Base-by-base conservation (phyloP, 1,140 invertebrate genomes). In the Telenomus remus region DNA sequence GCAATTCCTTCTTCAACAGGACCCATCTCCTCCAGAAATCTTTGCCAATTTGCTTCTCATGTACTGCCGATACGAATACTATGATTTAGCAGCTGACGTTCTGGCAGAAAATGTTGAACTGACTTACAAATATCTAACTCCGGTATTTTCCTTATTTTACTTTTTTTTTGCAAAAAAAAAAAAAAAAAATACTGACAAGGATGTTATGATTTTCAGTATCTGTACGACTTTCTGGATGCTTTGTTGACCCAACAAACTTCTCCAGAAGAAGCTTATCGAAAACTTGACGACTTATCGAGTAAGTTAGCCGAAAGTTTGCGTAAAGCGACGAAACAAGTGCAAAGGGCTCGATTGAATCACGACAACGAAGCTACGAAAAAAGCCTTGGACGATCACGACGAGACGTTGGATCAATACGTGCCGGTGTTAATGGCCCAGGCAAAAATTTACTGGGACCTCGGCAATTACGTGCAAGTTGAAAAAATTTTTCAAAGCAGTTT, bases 341-440 rank as follows among this genome's bases (percentile, higher is more conserved):
- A 98, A 89, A 97, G 98, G 86, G 93, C 96, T 55, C 90, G 96
- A 60, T 91, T 93, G 63, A 94, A 95, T 81, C 93, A 95, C 54
- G 95, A 98, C 82, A 96, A 97, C 78, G 94, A 95, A 76, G 91
- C 94, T 47, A 93, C 97, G 0, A 96, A 97, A 84, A 95, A 93
- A 88, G 93, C 95, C 11, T 93, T 98, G 0, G 93, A 94, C 79
- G 97, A 98, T 84, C 98, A 98, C 82, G 96, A 98, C 85, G 95
- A 97, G 78, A 94, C 95, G 9, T 87, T 98, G 53, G 96, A 97
- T 80, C 92, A 93, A 89, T 96, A 93, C 74, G 91, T 99, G 63
- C 98, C 98, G 0, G 96, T 99, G 10, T 90, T 99, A 8, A 99
- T 99, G 98, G 96, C 97, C 2, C 97, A 99, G 87, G 97, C 98